phyloP scores from a whole-genome alignment of 2,113 vertebrate species.

The Salvelinus fontinalis region DNA sequence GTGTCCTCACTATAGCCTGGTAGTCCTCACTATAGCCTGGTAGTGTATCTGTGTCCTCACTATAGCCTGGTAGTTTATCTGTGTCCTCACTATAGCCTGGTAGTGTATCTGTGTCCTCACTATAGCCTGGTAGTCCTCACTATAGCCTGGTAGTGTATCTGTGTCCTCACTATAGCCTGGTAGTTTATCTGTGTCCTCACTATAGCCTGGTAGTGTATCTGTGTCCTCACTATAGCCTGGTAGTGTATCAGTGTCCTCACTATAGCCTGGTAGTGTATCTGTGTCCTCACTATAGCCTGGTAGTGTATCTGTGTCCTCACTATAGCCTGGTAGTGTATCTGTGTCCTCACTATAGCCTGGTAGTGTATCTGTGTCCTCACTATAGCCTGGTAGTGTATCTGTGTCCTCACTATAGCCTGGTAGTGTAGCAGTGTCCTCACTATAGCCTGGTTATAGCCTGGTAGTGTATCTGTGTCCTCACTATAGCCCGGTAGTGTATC shows the following conservation, averaged over 20 bases:
- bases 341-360: not conserved
- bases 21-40: not conserved
- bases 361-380: not conserved
- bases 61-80: constrained; percentile 47
- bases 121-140: not conserved
- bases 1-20: not conserved
- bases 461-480: not conserved
- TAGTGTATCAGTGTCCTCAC: not conserved
- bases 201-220: not conserved
- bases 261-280: not conserved
- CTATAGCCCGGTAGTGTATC: not conserved
- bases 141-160: not conserved
- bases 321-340: not conserved
- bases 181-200: not conserved
- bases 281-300: constrained; percentile 2
- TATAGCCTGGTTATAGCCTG: too few relatives aligned
- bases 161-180: not conserved
- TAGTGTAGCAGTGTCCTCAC: not conserved
- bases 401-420: constrained; percentile 64
- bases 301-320: not conserved
- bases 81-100: not conserved
- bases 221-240: constrained; percentile 64
- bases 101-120: not conserved
- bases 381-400: not conserved
- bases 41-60: constrained; percentile 52